Base-by-base conservation (phyloP, 2,888 invertebrate genomes). In the Theretra japonica region DNA sequence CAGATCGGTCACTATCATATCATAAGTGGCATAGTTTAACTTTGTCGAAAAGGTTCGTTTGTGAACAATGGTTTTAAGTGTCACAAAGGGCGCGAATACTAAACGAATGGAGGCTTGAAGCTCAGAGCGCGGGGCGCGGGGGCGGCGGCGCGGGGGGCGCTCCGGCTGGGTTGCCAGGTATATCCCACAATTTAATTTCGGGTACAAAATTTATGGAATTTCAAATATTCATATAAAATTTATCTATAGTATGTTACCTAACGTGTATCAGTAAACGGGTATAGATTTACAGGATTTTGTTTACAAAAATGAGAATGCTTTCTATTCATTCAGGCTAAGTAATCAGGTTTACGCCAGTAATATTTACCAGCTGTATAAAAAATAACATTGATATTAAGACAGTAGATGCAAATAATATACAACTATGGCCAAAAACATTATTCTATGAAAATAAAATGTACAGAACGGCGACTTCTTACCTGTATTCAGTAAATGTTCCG, bases 1-100 rank as follows among this genome's bases (percentile, higher is more conserved):
- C 56, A 48, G 41, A 68, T 48, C 19, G 71, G 68, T 21, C 30
- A 53, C 28, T 82, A 81, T 83, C 82, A 80, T 80, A 81, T 73
- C 79, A 75, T 82, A 79, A 84, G 83, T 81, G 78, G 75, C 78
- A 77, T 82, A 82, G 84, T 83, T 81, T 75, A 81, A 86, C 78
- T 86, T 84, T 79, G 82, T 74, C 80, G 75, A 82, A 86, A 85
- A 84, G 87, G 88, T 88, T 88, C 85, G 86, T 88, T 88, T 86
- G 85, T 84, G 90, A 89, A 90, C 91, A 92, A 92, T 89, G 89
- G 92, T 91, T 90, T 92, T 87, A 85, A 93, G 93, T 94, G 91
- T 93, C 92, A 93, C 92, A 93, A 91, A 93, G 92, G 93, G 93
- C 90, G 92, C 91, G 91, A 92, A 93, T 89, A 88, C 88, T 90